phyloP scores from a whole-genome alignment of 2,888 invertebrate genomes.

The Belgica antarctica region DNA sequence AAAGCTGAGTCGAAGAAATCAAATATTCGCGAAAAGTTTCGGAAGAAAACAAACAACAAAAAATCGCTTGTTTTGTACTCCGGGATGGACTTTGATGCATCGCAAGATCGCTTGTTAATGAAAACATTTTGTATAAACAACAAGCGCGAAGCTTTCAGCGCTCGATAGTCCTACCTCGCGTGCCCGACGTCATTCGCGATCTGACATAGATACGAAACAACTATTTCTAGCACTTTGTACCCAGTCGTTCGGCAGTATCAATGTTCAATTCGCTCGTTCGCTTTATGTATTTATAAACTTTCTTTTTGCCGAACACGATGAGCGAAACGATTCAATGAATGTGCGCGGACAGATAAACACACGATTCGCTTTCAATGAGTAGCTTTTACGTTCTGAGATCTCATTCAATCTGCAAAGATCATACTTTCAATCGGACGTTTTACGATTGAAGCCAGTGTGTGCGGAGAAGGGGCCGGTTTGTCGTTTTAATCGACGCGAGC shows the following conservation, averaged over 20 bases:
- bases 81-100: conserved; percentile 10
- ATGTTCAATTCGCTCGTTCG: neutral
- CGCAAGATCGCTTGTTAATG: neutral
- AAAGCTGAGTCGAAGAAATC: neutral
- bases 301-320: conserved; percentile 13
- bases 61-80: too few species aligned
- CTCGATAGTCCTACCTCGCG: too few species aligned
- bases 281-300: conserved; percentile 5
- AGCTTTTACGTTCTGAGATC: conserved; percentile 1
- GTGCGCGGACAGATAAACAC: neutral
- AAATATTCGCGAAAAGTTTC: neutral
- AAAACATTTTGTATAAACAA: too few species aligned
- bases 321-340: neutral
- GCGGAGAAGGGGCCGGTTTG: neutral
- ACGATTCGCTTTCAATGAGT: neutral
- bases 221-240: conserved; percentile 3
- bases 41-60: neutral
- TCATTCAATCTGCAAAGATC: neutral
- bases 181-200: neutral
- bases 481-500: too few species aligned
- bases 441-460: neutral
- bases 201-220: neutral
- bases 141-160: too few species aligned
- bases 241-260: neutral
- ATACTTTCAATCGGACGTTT: too few species aligned